Base-by-base conservation (phyloP, 2,113 vertebrate species). In the Rhinichthys klamathensis region DNA sequence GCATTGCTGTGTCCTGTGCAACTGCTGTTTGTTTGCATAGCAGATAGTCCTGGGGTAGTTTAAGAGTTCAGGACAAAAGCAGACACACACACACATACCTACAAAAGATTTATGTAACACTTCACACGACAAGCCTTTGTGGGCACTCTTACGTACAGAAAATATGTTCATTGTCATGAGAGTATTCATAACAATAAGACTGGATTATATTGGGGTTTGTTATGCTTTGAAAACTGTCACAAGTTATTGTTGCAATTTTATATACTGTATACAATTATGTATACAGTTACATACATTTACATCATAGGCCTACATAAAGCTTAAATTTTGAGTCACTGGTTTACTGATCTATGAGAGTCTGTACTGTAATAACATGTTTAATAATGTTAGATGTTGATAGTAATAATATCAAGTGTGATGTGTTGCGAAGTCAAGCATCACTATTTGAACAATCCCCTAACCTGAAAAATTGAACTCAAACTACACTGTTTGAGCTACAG, bases 21-120 rank as follows among this genome's bases (percentile, higher is more conserved):
- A 83, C 89, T 90, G 67, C 88, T 90, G 91, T 91, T 90, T 93
- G 91, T 92, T 92, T 93, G 89, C 90, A 90, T 86, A 89, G 91
- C 88, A 61, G 91, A 86, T 85, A 89, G 90, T 79, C 77, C 83
- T 18, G 60, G 67, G 67, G 63, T 38, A 78, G 75, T 63, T 70
- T 54, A 90, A 87, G 88, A 87, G 89, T 90, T 88, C 84, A 73
- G 88, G 81, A 89, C 89, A 94, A 91, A 92, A 80, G 90, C 84
- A 89, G 91, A 91, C 88, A 87, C 88, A 85, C 85, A 63, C 70
- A 74, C 46, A 41, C 56, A 35, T 75, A 87, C 77, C 91, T 89
- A 84, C 60, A 91, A 89, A 82, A 86, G 86, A 78, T 90, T 92
- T 92, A 92, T 88, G 84, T 92, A 93, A 92, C 49, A 41, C 7